Conservation (phyloP, 1,140 invertebrate species). For the Macrocentrus cingulum region DNA sequence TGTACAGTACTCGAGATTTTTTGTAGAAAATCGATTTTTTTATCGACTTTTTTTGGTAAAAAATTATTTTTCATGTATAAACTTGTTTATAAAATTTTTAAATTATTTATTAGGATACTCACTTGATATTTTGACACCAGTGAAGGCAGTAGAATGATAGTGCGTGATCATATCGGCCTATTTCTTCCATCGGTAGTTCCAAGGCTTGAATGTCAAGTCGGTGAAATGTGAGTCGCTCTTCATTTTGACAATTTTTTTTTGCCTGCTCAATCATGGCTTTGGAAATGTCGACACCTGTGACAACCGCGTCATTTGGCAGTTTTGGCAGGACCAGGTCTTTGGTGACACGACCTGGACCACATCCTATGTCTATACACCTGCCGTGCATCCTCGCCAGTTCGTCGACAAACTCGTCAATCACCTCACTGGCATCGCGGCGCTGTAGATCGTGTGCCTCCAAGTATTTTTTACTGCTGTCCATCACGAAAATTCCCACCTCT, state of each 20-base stretch:
- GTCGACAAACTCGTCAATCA: constrained; percentile 68
- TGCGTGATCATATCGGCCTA: constrained; percentile 68
- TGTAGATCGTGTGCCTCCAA: constrained; percentile 67
- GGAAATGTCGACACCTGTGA: constrained; percentile 66
- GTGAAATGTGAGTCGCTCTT: constrained; percentile 61
- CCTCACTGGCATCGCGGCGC: constrained; percentile 66
- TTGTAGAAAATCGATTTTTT: too few relatives aligned
- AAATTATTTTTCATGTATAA: background rate
- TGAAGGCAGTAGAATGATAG: constrained; percentile 83
- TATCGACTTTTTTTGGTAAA: too few relatives aligned
- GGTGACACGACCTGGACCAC: constrained; percentile 75
- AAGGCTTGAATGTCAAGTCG: constrained; percentile 67
- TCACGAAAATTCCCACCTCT: constrained; percentile 1
- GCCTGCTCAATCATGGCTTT: constrained; percentile 72
- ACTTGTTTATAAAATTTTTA: constrained; percentile 35
- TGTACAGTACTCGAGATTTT: too few relatives aligned
- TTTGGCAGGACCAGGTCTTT: constrained; percentile 67
- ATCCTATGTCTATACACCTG: constrained; percentile 73
- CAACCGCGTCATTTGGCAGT: constrained; percentile 57
- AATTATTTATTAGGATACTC: too few relatives aligned
- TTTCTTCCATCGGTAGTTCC: constrained; percentile 56
- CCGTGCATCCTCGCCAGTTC: constrained; percentile 55
- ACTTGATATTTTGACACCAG: constrained; percentile 77
- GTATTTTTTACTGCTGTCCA: constrained; percentile 65
- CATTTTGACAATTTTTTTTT: constrained; percentile 56